These are phyloP conservation scores for Sebastes minor DNA, from an alignment of 2,797 vertebrate genomes.

Conservation along the genomic window DNA sequence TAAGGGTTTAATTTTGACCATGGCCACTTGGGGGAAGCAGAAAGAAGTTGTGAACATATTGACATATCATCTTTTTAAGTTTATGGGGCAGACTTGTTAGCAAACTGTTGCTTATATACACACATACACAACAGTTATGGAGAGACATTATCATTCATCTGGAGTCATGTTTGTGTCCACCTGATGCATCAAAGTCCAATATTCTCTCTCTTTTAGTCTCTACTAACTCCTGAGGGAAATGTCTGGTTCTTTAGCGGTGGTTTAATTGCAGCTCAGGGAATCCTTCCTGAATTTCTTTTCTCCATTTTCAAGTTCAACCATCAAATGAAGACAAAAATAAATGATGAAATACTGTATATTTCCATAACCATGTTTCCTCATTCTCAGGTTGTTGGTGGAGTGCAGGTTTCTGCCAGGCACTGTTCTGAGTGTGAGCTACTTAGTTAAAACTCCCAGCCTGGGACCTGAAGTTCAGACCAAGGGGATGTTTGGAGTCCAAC, in stretches of 20 bases:
- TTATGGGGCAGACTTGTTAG: neutral
- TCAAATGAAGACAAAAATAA: neutral
- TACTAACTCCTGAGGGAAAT: neutral
- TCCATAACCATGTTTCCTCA: neutral
- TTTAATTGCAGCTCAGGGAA: too few relatives aligned
- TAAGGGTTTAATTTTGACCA: neutral
- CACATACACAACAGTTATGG: neutral
- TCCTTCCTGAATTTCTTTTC: too few relatives aligned
- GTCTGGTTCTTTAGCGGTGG: too few relatives aligned
- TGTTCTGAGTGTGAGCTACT: conserved; percentile 74
- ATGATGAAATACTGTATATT: neutral
- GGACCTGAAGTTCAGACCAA: conserved; percentile 74
- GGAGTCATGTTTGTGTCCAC: neutral
- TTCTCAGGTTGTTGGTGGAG: conserved; percentile 80
- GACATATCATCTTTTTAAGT: neutral
- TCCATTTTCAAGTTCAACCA: fast-evolving
- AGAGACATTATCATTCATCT: neutral
- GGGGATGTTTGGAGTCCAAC: conserved; percentile 82
- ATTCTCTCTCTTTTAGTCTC: neutral
- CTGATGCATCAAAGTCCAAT: neutral
- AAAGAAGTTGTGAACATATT: neutral
- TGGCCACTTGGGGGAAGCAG: neutral
- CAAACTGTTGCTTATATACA: neutral
- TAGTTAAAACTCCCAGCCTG: conserved; percentile 81
- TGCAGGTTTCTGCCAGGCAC: conserved; percentile 76